Evolutionary conservation across 1,140 invertebrate species (phyloP), one percentile per base, ranked within the genome.

Genomic region (Heliconius congener): DNA sequence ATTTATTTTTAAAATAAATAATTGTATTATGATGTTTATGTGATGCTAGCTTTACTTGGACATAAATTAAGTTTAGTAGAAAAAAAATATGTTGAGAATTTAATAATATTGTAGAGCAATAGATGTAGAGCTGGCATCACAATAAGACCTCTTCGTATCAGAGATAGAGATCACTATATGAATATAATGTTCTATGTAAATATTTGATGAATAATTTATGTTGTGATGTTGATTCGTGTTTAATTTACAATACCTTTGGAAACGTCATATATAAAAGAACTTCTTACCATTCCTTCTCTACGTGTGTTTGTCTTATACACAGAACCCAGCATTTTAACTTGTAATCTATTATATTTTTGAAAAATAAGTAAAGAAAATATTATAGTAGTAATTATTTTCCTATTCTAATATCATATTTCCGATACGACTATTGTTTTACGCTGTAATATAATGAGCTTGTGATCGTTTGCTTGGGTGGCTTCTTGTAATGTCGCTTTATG

Each of bases 131-230:
- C 84, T 85, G 82, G 76, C 75, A 82, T 85, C 81, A 78, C 74
- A 76, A 80, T 27, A 27, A 66, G 60, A 27, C 60, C 23, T 66
- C 23, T 66, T 66, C 60, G 1, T 66, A 66, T 27, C 30, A 71
- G 71, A 71, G 71, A 71, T 71, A 71, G 71, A 37, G 37, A 71
- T 71, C 71, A 37, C 79, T 86, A 82, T 86, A 82, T 85, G 77
- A 82, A 81, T 80, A 81, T 66, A 77, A 76, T 83, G 81, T 86
- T 87, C 74, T 83, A 87, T 90, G 88, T 91, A 91, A 90, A 90
- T 91, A 91, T 89, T 89, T 79, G 88, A 87, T 88, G 88, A 92
- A 93, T 90, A 87, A 90, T 90, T 88, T 88, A 87, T 91, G 84
- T 88, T 90, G 86, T 88, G 87, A 87, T 81, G 88, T 90, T 89